phyloP scores from a whole-genome alignment of 53 echinoderm and acorn worm genomes.

The Crossaster papposus region DNA sequence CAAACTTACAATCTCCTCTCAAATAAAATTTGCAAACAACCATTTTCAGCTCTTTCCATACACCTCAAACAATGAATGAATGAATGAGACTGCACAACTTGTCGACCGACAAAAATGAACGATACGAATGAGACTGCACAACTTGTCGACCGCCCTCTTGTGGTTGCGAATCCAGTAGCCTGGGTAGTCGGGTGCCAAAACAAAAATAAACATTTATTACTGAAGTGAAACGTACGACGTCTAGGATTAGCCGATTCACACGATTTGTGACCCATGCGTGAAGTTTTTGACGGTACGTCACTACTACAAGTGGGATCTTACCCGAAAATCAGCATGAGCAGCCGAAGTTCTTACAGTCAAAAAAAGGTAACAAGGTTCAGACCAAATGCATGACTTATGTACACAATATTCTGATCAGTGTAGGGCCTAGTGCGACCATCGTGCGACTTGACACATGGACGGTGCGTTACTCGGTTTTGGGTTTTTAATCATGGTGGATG shows the following conservation, averaged over 20 bases:
- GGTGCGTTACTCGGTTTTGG: too few species aligned
- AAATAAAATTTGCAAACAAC: slow-evolving; percentile 77
- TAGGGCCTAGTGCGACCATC: too few species aligned
- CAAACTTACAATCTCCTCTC: slow-evolving; percentile 77
- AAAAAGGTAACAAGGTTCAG: slow-evolving; percentile 46
- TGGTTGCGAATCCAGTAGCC: too few species aligned
- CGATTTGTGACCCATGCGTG: too few species aligned
- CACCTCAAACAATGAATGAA: neutral
- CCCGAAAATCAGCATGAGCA: neutral
- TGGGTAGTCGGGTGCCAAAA: neutral
- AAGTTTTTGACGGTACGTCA: too few species aligned
- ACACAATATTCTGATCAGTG: too few species aligned
- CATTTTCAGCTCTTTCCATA: slow-evolving; percentile 32
- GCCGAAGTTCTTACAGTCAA: slow-evolving; percentile 41
- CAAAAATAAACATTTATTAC: neutral
- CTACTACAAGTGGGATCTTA: neutral
- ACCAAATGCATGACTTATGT: too few species aligned
- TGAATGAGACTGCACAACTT: too few species aligned
- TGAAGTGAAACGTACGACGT: neutral
- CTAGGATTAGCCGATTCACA: neutral
- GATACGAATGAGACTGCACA: too few species aligned
- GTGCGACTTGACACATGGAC: too few species aligned
- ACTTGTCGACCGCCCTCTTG: neutral
- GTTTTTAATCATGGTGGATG: too few species aligned
- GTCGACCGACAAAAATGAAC: too few species aligned